Evolutionary conservation across 2,888 invertebrate species (phyloP).

Genomic region (Epirrita christyi): DNA sequence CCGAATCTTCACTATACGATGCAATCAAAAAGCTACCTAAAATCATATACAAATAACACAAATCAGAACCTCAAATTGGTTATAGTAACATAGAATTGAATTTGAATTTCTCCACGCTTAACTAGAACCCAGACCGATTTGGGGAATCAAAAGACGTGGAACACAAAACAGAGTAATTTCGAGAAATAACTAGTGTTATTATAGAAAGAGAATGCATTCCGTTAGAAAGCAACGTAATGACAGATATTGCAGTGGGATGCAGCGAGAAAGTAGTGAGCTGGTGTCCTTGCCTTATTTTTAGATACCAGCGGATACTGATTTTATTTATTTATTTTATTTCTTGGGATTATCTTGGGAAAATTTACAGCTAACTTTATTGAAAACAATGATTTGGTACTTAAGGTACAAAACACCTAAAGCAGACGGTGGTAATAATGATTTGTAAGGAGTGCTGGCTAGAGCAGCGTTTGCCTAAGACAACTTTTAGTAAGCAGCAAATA

Average conservation of each 20-base stretch:
- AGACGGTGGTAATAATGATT: too few species aligned
- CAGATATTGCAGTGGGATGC: constrained; percentile 37
- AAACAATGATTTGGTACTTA: too few species aligned
- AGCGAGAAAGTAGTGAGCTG: constrained; percentile 32
- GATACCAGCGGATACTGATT: too few species aligned
- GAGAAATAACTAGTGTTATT: constrained; percentile 50
- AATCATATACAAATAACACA: constrained; percentile 2
- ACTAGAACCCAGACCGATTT: constrained; percentile 31
- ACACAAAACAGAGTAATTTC: constrained; percentile 50
- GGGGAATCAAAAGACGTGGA: constrained; percentile 38
- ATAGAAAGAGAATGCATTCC: constrained; percentile 48
- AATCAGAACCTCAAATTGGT: neutral
- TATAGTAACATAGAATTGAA: constrained; percentile 23
- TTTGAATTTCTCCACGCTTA: constrained; percentile 35
- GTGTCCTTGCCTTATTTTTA: neutral
- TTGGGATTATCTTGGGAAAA: too few species aligned
- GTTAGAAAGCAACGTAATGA: constrained; percentile 56
- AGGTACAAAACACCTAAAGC: too few species aligned
- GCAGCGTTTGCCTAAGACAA: too few species aligned
- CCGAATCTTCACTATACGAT: neutral
- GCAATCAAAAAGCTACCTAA: constrained; percentile 12
- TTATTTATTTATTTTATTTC: too few species aligned
- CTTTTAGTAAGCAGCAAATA: too few species aligned
- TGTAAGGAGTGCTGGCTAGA: too few species aligned
- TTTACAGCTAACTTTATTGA: too few species aligned